A percentile compares a stretch with the other conserved stretches of the same genome.
phyloP scores from a whole-genome alignment of 2,113 vertebrate species.

The Pleuronectes platessa region DNA sequence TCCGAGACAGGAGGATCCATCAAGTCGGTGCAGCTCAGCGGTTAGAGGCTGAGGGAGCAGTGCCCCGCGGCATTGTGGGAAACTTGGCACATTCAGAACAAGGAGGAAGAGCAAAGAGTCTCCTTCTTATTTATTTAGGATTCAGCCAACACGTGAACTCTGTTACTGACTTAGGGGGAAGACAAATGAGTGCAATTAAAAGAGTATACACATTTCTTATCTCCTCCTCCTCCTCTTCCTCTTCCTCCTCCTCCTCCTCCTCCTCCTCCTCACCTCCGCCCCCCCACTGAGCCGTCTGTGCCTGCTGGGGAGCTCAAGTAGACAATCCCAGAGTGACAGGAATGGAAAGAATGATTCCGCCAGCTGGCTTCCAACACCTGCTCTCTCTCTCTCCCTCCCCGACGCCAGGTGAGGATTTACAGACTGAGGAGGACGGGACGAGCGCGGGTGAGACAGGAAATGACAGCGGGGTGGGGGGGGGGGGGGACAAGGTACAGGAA shows the following conservation, averaged over 20 bases:
- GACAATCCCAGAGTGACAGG: conserved; percentile 25
- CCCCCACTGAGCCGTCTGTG: conserved; percentile 21
- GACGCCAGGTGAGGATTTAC: conserved; percentile 10
- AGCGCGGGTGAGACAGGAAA: background rate
- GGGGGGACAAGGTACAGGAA: background rate
- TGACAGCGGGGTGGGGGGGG: background rate
- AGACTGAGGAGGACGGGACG: background rate
- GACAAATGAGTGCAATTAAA: background rate
- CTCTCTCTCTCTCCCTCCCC: background rate
- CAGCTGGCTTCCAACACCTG: conserved; percentile 31
- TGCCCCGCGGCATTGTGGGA: too few relatives aligned
- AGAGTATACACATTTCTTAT: too few relatives aligned
- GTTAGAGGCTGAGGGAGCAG: too few relatives aligned
- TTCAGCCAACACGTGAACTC: too few relatives aligned
- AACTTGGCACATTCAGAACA: too few relatives aligned
- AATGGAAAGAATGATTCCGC: background rate
- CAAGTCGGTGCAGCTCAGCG: too few relatives aligned
- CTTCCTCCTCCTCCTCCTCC: background rate
- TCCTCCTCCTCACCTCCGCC: conserved; percentile 9
- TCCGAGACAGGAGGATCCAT: too few relatives aligned
- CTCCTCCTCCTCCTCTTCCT: too few relatives aligned
- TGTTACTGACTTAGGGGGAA: background rate
- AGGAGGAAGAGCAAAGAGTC: too few relatives aligned
- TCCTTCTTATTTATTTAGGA: too few relatives aligned
- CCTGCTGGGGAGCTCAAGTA: conserved; percentile 29